A percentile compares a stretch with the other conserved stretches of the same genome.
Conservation (phyloP, 2,797 vertebrate genomes). For the Hoplostethus atlanticus region DNA sequence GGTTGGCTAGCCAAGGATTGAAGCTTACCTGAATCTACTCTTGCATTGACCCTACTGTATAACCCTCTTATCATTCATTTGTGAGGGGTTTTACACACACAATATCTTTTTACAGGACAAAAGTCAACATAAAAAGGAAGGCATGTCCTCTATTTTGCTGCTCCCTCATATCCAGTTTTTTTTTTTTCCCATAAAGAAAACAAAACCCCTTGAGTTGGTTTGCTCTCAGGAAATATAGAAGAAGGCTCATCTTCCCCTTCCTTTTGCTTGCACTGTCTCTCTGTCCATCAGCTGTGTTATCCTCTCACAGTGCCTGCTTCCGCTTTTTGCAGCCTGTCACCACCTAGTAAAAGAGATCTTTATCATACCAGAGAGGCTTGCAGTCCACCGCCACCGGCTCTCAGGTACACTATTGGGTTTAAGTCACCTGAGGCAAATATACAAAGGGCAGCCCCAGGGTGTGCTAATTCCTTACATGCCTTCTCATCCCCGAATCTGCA, state of each 20-base stretch:
- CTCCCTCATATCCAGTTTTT: constrained; percentile 30
- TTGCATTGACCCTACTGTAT: background rate
- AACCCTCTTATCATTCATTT: background rate
- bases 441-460: constrained; percentile 76
- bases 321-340: constrained; percentile 89
- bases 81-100: too few species aligned
- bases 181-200: constrained; percentile 36
- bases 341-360: constrained; percentile 92
- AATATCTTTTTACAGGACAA: background rate
- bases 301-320: constrained; percentile 86
- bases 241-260: constrained; percentile 23
- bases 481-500: constrained; percentile 81
- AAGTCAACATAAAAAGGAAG: constrained; percentile 31
- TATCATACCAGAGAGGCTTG: constrained; percentile 90
- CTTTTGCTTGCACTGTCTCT: constrained; percentile 57
- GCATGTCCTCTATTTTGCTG: constrained; percentile 16
- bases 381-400: constrained; percentile 85
- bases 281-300: constrained; percentile 78
- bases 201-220: constrained; percentile 19
- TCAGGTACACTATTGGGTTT: constrained; percentile 87
- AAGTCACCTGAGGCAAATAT: constrained; percentile 82
- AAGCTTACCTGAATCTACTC: background rate
- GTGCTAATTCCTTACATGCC: constrained; percentile 82
- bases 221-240: constrained; percentile 24
- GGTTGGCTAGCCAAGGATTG: background rate